phyloP scores from a whole-genome alignment of 2,888 invertebrate species.

The Melinaea menophilus region DNA sequence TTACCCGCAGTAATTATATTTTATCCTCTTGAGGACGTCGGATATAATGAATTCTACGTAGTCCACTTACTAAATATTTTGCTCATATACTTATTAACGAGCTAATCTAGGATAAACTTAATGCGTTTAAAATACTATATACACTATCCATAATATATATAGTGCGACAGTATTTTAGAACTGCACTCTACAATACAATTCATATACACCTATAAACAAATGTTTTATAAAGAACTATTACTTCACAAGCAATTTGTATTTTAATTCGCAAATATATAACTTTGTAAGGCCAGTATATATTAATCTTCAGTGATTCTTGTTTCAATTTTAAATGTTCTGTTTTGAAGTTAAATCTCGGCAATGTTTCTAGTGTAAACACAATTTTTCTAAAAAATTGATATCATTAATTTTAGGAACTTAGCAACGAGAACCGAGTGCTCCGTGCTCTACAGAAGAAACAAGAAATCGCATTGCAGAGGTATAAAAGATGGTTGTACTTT shows the following conservation, averaged over 20 bases:
- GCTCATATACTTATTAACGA: neutral
- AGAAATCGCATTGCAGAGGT: conserved; percentile 85
- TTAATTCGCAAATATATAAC: too few relatives aligned
- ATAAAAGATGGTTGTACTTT: conserved; percentile 13
- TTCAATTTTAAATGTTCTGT: neutral
- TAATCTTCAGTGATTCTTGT: too few relatives aligned
- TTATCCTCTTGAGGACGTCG: neutral
- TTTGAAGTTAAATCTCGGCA: neutral
- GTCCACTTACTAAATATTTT: neutral
- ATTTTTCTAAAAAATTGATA: neutral
- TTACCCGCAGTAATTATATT: neutral
- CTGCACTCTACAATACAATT: too few relatives aligned
- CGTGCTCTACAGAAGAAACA: conserved; percentile 88
- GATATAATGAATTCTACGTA: neutral
- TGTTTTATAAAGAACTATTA: too few relatives aligned
- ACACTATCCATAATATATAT: too few relatives aligned
- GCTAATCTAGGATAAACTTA: too few relatives aligned
- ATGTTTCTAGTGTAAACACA: neutral
- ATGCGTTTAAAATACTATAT: too few relatives aligned
- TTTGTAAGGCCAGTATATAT: too few relatives aligned
- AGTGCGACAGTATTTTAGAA: too few relatives aligned
- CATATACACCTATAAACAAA: too few relatives aligned
- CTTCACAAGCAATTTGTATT: too few relatives aligned
- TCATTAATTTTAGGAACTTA: conserved; percentile 52
- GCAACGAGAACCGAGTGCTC: conserved; percentile 85